A percentile compares a stretch with the other conserved stretches of the same genome.
Evolutionary conservation across 2,888 invertebrate species (phyloP).

Genomic region (Macaria notata): DNA sequence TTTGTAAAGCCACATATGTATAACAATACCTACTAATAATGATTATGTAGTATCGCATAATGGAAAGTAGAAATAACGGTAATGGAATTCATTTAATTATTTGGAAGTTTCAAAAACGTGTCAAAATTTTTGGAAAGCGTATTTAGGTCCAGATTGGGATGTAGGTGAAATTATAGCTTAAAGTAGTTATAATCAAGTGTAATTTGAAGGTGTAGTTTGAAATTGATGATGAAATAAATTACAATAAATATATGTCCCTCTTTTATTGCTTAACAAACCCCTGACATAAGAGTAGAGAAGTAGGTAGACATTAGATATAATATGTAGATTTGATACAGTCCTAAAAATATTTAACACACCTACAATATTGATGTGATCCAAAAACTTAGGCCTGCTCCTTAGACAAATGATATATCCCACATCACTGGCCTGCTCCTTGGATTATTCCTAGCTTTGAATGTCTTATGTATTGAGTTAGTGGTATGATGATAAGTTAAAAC

Average conservation of each 20-base stretch:
- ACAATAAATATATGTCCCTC: conserved; percentile 48
- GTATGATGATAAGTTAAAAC: too few relatives aligned
- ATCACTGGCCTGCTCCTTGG: too few relatives aligned
- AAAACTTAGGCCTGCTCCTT: too few relatives aligned
- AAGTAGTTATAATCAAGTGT: conserved; percentile 79
- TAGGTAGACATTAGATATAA: neutral
- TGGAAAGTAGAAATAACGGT: conserved; percentile 60
- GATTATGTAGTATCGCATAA: conserved; percentile 67
- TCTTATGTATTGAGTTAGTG: too few relatives aligned
- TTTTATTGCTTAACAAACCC: conserved; percentile 19
- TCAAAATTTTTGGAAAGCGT: conserved; percentile 67
- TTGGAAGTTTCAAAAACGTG: conserved; percentile 72
- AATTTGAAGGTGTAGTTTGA: conserved; percentile 81
- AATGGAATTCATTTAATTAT: conserved; percentile 52
- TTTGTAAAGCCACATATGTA: conserved; percentile 21
- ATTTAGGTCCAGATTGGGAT: conserved; percentile 64
- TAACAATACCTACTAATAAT: conserved; percentile 31
- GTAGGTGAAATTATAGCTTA: conserved; percentile 79
- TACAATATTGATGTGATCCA: too few relatives aligned
- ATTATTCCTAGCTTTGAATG: too few relatives aligned
- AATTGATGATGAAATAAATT: conserved; percentile 78
- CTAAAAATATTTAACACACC: too few relatives aligned
- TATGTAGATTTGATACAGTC: neutral
- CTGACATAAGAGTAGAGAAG: neutral
- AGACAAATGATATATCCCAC: too few relatives aligned